phyloP scores from a whole-genome alignment of 2,113 vertebrate species.

The Tupaia chinensis region DNA sequence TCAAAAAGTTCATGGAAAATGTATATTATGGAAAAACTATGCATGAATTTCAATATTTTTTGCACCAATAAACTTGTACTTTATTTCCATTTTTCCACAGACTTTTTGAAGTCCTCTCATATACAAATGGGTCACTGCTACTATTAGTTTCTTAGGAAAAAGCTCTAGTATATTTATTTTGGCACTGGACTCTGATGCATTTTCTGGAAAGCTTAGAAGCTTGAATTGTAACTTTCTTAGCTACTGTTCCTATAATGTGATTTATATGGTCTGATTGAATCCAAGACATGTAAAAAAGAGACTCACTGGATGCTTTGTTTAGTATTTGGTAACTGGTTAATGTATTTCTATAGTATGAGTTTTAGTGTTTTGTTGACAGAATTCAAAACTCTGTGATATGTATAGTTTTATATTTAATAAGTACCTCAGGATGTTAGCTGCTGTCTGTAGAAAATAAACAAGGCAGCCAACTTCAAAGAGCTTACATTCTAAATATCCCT shows the following conservation, averaged over 20 bases:
- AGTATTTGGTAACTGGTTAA: neutral
- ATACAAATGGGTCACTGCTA: neutral
- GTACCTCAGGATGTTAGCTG: neutral
- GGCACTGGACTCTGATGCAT: neutral
- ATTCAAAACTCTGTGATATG: neutral
- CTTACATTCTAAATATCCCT: conserved; percentile 24
- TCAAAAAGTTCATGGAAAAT: no score
- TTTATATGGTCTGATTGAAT: conserved; percentile 6
- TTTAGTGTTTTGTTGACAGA: conserved; percentile 21
- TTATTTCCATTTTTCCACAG: no score
- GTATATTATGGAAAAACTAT: no score
- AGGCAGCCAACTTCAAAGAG: conserved; percentile 28
- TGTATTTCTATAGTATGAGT: neutral
- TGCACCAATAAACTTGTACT: no score
- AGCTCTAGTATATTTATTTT: conserved; percentile 20
- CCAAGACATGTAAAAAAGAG: conserved; percentile 30
- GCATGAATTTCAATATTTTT: no score
- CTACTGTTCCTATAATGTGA: conserved; percentile 22
- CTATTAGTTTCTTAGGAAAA: conserved; percentile 5
- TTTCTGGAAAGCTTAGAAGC: conserved; percentile 33
- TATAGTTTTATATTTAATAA: conserved; percentile 48
- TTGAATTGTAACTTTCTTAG: conserved; percentile 46
- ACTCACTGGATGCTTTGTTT: neutral
- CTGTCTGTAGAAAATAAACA: neutral
- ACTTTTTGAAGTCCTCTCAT: no score